A percentile compares a stretch with the other conserved stretches of the same genome.
Conservation (phyloP, 2,113 vertebrate species). For the Cepphus grylle region DNA sequence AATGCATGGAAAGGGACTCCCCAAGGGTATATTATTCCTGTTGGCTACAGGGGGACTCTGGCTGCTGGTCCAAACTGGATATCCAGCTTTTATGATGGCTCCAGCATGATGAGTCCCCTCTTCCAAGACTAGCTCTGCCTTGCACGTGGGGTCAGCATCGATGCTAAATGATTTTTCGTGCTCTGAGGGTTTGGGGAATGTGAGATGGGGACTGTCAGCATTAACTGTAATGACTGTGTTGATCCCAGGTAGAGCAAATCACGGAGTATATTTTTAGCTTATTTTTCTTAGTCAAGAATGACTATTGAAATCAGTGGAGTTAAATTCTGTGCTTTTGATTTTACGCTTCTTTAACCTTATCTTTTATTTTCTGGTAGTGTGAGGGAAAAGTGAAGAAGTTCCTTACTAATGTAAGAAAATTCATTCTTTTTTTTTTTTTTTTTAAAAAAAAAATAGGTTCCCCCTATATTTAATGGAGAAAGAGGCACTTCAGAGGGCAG, state of each 20-base stretch:
- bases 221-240: not conserved
- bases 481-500: not conserved
- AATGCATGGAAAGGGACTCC: not conserved
- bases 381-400: not conserved
- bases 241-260: not conserved
- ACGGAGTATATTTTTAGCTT: accelerated
- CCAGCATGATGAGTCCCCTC: accelerated
- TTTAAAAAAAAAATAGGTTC: not conserved
- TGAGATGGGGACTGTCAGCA: not conserved
- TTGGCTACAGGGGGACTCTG: not conserved
- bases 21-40: not conserved
- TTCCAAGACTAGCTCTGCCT: not conserved
- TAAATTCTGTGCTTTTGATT: not conserved
- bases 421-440: not conserved
- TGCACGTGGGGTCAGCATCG: accelerated
- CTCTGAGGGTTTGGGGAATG: not conserved
- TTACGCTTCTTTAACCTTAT: not conserved
- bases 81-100: not conserved
- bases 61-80: not conserved
- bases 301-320: not conserved
- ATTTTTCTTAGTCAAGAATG: not conserved
- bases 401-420: not conserved
- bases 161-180: not conserved
- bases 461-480: not conserved
- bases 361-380: not conserved